Conservation (phyloP, 2,113 vertebrate species). For the Prionailurus bengalensis region DNA sequence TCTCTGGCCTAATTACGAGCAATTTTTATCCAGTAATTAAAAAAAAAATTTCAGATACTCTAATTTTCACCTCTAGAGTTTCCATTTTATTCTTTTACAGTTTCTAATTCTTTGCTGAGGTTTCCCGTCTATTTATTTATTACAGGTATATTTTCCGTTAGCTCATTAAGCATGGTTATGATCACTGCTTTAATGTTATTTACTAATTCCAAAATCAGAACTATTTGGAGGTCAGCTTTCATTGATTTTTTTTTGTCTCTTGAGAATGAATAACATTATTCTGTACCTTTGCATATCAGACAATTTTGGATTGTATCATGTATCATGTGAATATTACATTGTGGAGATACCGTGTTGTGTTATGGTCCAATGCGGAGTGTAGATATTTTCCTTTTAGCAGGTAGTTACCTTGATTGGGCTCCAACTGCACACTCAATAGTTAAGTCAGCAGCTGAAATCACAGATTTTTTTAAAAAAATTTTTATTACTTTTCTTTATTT, state of each 20-base stretch:
- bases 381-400: background rate
- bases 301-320: background rate
- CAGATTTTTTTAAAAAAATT: background rate
- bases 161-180: background rate
- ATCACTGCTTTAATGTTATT: background rate
- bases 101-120: background rate
- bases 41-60: background rate
- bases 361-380: background rate
- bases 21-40: background rate
- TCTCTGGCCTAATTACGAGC: background rate
- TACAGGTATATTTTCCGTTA: background rate
- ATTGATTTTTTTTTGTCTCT: background rate
- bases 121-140: background rate
- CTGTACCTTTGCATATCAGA: background rate
- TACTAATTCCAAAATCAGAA: slow-evolving; percentile 12
- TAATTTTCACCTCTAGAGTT: slow-evolving; percentile 2
- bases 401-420: background rate
- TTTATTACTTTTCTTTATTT: too few relatives aligned
- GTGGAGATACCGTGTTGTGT: background rate
- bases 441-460: background rate
- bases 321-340: background rate
- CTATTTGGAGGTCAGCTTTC: background rate
- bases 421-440: background rate
- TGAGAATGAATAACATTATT: background rate
- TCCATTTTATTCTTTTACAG: background rate